These are phyloP conservation scores for Pipra filicauda DNA, from an alignment of 2,113 vertebrate species.

Conservation along the genomic window DNA sequence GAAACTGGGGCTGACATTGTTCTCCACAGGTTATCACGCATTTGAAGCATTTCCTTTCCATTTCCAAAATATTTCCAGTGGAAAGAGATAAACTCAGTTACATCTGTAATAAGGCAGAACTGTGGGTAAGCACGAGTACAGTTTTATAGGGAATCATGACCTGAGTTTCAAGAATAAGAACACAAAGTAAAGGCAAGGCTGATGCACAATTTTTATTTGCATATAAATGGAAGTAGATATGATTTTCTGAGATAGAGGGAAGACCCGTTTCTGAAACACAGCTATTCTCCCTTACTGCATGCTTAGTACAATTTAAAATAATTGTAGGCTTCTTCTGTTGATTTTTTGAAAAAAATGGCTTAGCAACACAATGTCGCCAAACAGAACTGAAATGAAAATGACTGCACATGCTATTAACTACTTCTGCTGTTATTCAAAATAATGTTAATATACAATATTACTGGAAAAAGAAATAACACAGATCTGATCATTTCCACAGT, in stretches of 20 bases:
- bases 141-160: neutral
- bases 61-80: neutral
- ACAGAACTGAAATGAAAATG: neutral
- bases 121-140: neutral
- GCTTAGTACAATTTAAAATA: neutral
- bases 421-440: neutral
- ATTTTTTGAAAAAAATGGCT: neutral
- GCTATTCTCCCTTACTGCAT: neutral
- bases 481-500: neutral
- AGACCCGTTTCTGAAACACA: neutral
- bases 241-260: slow-evolving; percentile 26
- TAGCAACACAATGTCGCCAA: neutral
- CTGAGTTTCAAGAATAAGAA: neutral
- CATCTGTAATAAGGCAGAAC: neutral
- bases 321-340: neutral
- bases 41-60: neutral
- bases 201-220: neutral
- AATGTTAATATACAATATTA: neutral
- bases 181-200: neutral
- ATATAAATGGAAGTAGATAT: neutral
- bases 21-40: neutral
- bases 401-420: neutral
- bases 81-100: neutral
- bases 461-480: neutral
- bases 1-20: neutral